Base-by-base conservation (phyloP, 2,888 invertebrate genomes). In the Apodemia duryi region DNA sequence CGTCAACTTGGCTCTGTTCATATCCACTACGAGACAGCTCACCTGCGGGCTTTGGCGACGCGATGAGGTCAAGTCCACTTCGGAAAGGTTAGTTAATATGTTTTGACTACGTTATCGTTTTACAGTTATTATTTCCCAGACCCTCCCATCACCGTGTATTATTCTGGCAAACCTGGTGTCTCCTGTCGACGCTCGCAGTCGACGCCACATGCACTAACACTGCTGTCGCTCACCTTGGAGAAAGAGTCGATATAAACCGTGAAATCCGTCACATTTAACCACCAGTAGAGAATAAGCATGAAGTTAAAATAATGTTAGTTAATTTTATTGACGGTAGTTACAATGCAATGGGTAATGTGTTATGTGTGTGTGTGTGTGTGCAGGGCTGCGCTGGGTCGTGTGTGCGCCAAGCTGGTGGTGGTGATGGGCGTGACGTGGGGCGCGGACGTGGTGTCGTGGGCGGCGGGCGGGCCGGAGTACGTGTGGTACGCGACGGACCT, bases 21-120 rank as follows among this genome's bases (percentile, higher is more conserved):
- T 94, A 43, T 95, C 95, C 69, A 97, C 97, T 49, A 96, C 97
- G 63, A 94, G 96, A 68, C 97, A 97, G 91, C 91, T 97, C 73
- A 97, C 97, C 32, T 97, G 97, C 83, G 97, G 97, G 62, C 92
- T 97, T 62, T 97, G 97, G 97, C 96, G 97, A 80, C 94, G 96
- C 69, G 97, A 97, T 85, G 95, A 97, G 74, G 97, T 97, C 75
- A 97, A 97, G 92, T 96, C 97, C 62, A 96, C 96, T 43, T 86
- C 88, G 11, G 90, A 91, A 71, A 77, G 88, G 86, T 86, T 49
- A 9, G 63, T 35, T 49, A 2, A 2, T 9, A 10, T 10, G 7
- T 41, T 41, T 35, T 6, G 3, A 6, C 6, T 41, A 2, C 41
- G 7, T 41, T 6, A 41, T 41, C 41, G 41, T 6, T 9, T 6